Evolutionary conservation across 2,113 vertebrate genomes (phyloP).

Genomic region (Pseudorhombus dupliciocellatus): DNA sequence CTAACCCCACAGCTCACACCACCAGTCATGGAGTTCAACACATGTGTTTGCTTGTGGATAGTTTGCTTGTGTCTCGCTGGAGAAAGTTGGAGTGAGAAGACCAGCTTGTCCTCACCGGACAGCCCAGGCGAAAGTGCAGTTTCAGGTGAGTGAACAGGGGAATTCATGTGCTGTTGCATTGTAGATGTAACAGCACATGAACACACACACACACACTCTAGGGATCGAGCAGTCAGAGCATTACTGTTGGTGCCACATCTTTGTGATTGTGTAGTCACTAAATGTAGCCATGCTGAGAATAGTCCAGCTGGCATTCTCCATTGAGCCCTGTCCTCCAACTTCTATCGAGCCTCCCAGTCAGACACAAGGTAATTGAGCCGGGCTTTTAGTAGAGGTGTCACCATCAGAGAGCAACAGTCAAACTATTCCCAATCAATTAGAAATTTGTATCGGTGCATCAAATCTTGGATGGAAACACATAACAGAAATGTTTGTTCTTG

Average conservation of each 20-base stretch:
- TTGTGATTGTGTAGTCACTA: slow-evolving; percentile 70
- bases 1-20: slow-evolving; percentile 35
- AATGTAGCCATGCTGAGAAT: slow-evolving; percentile 79
- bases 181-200: not conserved
- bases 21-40: slow-evolving; percentile 79
- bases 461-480: not conserved
- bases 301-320: slow-evolving; percentile 72
- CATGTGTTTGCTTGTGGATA: slow-evolving; percentile 75
- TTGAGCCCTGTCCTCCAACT: slow-evolving; percentile 63
- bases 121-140: slow-evolving; percentile 64
- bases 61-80: slow-evolving; percentile 73
- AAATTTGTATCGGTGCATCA: not conserved
- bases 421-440: not conserved
- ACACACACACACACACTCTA: slow-evolving; percentile 3
- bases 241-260: slow-evolving; percentile 46
- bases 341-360: slow-evolving; percentile 44
- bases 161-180: not conserved
- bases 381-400: slow-evolving; percentile 5
- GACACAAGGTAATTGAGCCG: slow-evolving; percentile 37
- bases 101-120: slow-evolving; percentile 50
- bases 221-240: slow-evolving; percentile 16
- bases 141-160: slow-evolving; percentile 63
- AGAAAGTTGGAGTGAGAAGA: slow-evolving; percentile 69
- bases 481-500: too few species aligned
- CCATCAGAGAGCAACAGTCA: not conserved